Base-by-base conservation (phyloP, 2,113 vertebrate genomes). In the Montifringilla adamsi region DNA sequence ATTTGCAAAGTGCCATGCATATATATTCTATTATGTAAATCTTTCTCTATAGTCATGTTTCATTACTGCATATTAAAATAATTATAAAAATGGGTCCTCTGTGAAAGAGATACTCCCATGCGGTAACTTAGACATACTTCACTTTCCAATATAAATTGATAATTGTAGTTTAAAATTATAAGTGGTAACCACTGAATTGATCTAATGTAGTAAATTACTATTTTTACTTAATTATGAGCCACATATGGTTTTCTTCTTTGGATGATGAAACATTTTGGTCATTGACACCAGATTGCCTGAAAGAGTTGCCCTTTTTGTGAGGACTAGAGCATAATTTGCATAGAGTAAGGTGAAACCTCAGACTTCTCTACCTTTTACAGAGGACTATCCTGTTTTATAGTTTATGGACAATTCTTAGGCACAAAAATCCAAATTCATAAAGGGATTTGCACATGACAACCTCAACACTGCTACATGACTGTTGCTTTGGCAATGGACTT, bases 151-250 rank as follows among this genome's bases (percentile, higher is more conserved):
- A 72, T 68, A 63, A 95, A 93, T 75, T 84, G 24, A 41, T 94
- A 95, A 75, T 84, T 87, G 52, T 37, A 56, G 56, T 77, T 89
- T 92, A 78, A 89, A 95, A 89, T 52, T 37, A 13, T 89, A 68
- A 89, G 63, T 64, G 21, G 56, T n/a, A 82, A 82, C 23, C 17
- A 67, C 79, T 90, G 75, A 80, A 92, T 69, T 70, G 63, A 86
- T 82, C 47, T 84, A 55, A 80, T 60, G 23, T 13, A 92, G 17
- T 27, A 84, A 92, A 92, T 47, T 0, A 64, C 53, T 85, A 60
- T 56, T 94, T 91, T 77, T 80, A 74, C 60, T 56, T 80, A 56
- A 59, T 92, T 95, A 74, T 77, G 47, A 74, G 12, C 43, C 56
- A 84, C 33, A 89, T 94, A 50, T 0, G 37, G 50, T 83, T 95